Base-by-base conservation (phyloP, 2,888 invertebrate genomes). In the Athalia rosae region DNA sequence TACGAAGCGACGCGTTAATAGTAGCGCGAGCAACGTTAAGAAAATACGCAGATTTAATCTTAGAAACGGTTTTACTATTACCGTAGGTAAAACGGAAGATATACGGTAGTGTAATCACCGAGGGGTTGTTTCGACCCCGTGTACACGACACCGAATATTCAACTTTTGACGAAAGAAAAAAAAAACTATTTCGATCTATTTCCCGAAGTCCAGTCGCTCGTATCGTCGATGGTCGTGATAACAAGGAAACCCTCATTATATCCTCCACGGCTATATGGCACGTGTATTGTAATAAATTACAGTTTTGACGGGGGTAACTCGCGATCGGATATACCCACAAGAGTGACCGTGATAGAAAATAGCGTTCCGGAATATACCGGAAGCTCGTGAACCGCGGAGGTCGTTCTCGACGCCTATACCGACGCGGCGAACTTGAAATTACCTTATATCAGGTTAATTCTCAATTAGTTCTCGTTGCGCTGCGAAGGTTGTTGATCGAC, bases 11-110 rank as follows among this genome's bases (percentile, higher is more conserved):
- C n/a, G n/a, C n/a, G n/a, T n/a, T n/a, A n/a, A 59, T 61, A 74
- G 59, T 74, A n/a, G n/a, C n/a, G n/a, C 50, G 41, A 74, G 50
- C 74, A 48, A 48, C 47, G 74, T 61, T 62, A 74, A 74, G 61
- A 74, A 74, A 74, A 74, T 74, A 74, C 50, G 74, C 74, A 74
- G 61, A 71, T 71, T 71, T 71, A 71, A 71, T 71, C 71, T 71
- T 71, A 71, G 71, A 71, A 71, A 71, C 45, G 71, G 58, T 9
- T 56, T 15, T 50, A 67, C 41, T 48, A 67, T 67, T 67, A 28
- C 67, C 50, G 28, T 28, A 28, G 28, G 28, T 28, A 28, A 28
- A 28, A n/a, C n/a, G n/a, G n/a, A n/a, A n/a, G n/a, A 28, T 28
- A 28, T 28, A 28, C 28, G 1, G 28, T 28, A 28, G 28, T 28